Conservation (phyloP, 2,113 vertebrate species). For the Amblyopsis rosae region DNA sequence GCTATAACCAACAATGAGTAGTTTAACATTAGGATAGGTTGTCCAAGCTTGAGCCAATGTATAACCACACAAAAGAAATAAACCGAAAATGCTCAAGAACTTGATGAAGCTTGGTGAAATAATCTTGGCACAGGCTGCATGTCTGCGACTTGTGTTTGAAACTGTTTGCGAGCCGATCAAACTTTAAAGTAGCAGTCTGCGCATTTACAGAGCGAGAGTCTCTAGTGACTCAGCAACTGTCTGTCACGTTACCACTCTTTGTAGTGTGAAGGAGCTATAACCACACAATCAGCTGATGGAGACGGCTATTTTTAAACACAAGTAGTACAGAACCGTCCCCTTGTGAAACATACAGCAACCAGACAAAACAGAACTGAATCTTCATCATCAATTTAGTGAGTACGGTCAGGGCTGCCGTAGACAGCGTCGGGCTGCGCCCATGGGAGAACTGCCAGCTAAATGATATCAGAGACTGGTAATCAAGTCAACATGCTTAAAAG, state of each 20-base stretch:
- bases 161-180: background rate
- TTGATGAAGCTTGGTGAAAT: no score
- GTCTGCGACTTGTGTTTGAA: no score
- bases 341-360: constrained; percentile 18
- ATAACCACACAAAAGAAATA: background rate
- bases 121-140: no score
- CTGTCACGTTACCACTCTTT: constrained; percentile 43
- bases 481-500: constrained; percentile 52
- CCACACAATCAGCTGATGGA: constrained; percentile 46
- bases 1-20: background rate
- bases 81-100: no score
- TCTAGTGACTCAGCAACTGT: constrained; percentile 54
- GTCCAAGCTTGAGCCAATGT: background rate
- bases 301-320: constrained; percentile 48
- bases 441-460: constrained; percentile 58
- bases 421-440: constrained; percentile 35
- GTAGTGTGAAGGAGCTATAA: constrained; percentile 33
- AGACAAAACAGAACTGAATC: constrained; percentile 27
- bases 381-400: constrained; percentile 47
- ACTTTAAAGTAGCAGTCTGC: constrained; percentile 21
- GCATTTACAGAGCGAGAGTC: constrained; percentile 23
- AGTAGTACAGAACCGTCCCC: constrained; percentile 27
- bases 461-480: constrained; percentile 59
- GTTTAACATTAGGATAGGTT: background rate
- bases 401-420: constrained; percentile 28